Base-by-base conservation (phyloP, 2,113 vertebrate species). In the Lethenteron camtschaticum region DNA sequence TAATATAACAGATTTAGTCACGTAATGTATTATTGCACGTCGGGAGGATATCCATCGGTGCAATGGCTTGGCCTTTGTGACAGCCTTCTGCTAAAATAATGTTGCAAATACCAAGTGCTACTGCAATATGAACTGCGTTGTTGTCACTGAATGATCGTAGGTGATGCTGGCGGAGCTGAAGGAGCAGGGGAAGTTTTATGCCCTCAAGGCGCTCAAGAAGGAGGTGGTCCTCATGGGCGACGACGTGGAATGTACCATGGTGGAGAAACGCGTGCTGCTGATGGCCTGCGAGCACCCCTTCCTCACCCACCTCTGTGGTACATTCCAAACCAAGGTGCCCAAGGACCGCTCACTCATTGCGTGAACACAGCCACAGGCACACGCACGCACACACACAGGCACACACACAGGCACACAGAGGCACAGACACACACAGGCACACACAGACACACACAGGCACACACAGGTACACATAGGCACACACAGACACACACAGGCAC, bases 221-320 rank as follows among this genome's bases (percentile, higher is more conserved):
- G 94, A 99, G 0, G 94, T 99, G 14, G 94, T 99, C 14, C 79
- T 99, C 68, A 95, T 99, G 72, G 90, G 96, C 8, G 94, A 99
- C 4, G 94, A 99, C 0, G 90, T 99, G 74, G 94, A 99, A 73
- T 99, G 94, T 74, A 99, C 94, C 13, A 92, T 97, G 94, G 85
- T 97, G 71, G 94, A 97, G 79, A 97, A 96, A 78, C 81, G 94
- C 57, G 91, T 99, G 73, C 80, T 99, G 0, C 87, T 90, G 1
- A 80, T 99, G 57, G 90, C 90, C 9, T 91, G 87, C 87, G 94
- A 95, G 58, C 91, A 90, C 70, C 91, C 90, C 10, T 99, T 99
- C 71, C 91, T 99, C 75, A 95, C 94, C 1, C 91, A 96, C 71
- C 85, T 96, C 66, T 90, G 83, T 79, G 94, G 82, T 74, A 89